phyloP scores from a whole-genome alignment of 2,113 vertebrate species.

The Puntigrus tetrazona region DNA sequence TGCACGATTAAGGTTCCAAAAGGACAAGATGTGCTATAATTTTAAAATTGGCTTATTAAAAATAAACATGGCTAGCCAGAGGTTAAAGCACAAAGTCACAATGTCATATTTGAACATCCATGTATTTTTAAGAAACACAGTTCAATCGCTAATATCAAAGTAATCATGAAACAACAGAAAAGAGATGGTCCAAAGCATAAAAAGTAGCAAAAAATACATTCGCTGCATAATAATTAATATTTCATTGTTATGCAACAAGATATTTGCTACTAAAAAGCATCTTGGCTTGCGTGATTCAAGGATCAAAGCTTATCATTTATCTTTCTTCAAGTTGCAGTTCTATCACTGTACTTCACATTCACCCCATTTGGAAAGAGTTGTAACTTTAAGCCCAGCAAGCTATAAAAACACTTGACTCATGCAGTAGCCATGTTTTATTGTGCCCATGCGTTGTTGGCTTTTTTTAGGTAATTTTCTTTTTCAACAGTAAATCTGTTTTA shows the following conservation, averaged over 20 bases:
- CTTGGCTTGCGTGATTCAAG: neutral
- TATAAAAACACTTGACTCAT: neutral
- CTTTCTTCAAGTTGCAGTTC: neutral
- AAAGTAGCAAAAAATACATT: neutral
- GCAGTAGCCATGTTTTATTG: neutral
- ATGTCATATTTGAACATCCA: neutral
- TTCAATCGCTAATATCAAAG: neutral
- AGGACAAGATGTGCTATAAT: slow-evolving; percentile 21
- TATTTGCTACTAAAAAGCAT: neutral
- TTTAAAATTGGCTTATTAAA: slow-evolving; percentile 7
- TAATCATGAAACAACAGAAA: neutral
- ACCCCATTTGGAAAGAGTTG: neutral
- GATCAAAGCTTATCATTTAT: slow-evolving; percentile 23
- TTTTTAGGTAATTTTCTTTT: neutral
- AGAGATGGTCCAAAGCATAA: neutral
- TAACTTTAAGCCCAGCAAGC: neutral
- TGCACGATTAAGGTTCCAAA: slow-evolving; percentile 46
- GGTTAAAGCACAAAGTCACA: neutral
- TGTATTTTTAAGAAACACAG: neutral
- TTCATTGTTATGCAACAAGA: neutral
- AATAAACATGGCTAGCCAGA: neutral
- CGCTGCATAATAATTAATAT: neutral
- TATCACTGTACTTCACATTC: neutral
- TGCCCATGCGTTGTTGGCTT: neutral
- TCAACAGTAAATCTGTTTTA: neutral